These are phyloP conservation scores for Eupithecia inturbata DNA, from an alignment of 2,888 invertebrate genomes.

Conservation along the genomic window DNA sequence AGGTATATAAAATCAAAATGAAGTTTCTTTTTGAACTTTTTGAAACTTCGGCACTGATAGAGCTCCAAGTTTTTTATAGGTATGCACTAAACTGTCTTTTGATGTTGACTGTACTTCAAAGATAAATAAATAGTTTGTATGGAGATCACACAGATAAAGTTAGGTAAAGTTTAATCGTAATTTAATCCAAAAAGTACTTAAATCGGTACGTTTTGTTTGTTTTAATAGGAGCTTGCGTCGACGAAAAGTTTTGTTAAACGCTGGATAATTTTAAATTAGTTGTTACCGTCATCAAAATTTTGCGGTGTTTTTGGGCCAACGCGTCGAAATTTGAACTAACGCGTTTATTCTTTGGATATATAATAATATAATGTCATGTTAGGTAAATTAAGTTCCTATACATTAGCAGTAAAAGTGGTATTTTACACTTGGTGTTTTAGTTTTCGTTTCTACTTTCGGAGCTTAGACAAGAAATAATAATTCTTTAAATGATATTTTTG, in stretches of 20 bases:
- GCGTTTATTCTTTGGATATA: background rate
- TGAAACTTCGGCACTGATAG: no score
- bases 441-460: no score
- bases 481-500: background rate
- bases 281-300: background rate
- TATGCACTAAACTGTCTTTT: background rate
- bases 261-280: slow-evolving; percentile 1
- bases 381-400: background rate
- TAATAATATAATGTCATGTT: background rate
- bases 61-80: background rate
- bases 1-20: no score
- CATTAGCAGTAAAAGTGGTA: background rate
- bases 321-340: no score
- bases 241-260: slow-evolving; percentile 10
- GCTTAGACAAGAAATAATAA: no score
- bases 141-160: slow-evolving; percentile 16
- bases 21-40: no score
- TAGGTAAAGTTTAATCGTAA: slow-evolving; percentile 42
- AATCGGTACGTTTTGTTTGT: slow-evolving; percentile 42
- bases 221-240: slow-evolving; percentile 22
- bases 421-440: background rate
- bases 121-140: background rate
- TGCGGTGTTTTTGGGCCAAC: background rate
- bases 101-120: background rate
- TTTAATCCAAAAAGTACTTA: slow-evolving; percentile 42